These are phyloP conservation scores for Syngnathus rostellatus DNA, from an alignment of 2,797 vertebrate species.

Conservation along the genomic window DNA sequence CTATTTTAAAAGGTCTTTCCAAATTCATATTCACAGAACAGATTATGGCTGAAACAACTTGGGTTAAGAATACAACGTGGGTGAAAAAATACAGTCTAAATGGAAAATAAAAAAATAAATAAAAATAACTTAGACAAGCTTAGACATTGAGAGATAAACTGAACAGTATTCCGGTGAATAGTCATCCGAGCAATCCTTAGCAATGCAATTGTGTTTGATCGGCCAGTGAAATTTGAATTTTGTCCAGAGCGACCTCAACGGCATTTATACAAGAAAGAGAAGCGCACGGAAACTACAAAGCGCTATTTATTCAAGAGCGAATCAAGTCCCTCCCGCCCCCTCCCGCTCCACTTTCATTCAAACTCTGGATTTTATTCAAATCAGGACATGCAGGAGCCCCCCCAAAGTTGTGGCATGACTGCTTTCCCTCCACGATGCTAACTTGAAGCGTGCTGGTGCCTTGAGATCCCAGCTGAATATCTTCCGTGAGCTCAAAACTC, in stretches of 20 bases:
- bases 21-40: neutral
- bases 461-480: too few species aligned
- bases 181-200: conserved; percentile 14
- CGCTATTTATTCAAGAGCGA: conserved; percentile 46
- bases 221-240: neutral
- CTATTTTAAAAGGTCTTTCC: neutral
- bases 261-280: conserved; percentile 20
- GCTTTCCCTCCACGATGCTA: conserved; percentile 28
- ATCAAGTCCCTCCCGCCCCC: conserved; percentile 48
- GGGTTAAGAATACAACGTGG: too few species aligned
- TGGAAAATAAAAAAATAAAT: too few species aligned
- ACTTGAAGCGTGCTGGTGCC: conserved; percentile 18
- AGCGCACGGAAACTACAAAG: conserved; percentile 29
- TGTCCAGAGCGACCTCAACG: neutral
- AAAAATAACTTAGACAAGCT: too few species aligned
- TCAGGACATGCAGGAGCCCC: conserved; percentile 59
- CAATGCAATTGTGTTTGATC: conserved; percentile 5
- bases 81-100: too few species aligned
- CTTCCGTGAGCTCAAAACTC: too few species aligned
- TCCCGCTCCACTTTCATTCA: conserved; percentile 52
- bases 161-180: conserved; percentile 19
- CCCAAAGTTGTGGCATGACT: conserved; percentile 15
- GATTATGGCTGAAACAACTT: neutral
- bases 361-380: conserved; percentile 70
- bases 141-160: too few species aligned